Evolutionary conservation across 30 jellyfish, hydroid and myxozoan genomes (phyloP), one percentile per base, ranked within the genome.

Genomic region (Chironex yamaguchii): DNA sequence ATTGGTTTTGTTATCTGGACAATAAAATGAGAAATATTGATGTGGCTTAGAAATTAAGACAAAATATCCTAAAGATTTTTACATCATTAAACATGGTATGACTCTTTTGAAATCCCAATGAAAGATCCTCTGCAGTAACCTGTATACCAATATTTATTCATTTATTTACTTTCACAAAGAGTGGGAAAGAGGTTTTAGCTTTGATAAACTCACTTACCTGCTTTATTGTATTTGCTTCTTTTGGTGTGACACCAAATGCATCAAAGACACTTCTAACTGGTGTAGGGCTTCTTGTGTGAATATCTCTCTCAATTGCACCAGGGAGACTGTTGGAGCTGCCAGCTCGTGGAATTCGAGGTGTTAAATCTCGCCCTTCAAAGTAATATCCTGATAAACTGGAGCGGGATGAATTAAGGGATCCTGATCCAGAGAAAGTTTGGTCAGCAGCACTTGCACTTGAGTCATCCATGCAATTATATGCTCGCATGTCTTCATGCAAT

Each of bases 171-270:
- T 20, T 52, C 2, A 28, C 22, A 52, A 2, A 64, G 42, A 64
- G 34, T 23, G 13, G 2, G 13, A 64, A 25, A n/a, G n/a, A n/a
- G n/a, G n/a, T n/a, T n/a, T n/a, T n/a, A n/a, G n/a, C n/a, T 50
- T 21, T 13, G 13, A 9, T 52, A 49, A 51, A 26, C 12, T 25
- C 42, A 24, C 52, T 20, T 53, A 92, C 98, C 96, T 87, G 98
- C 62, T 93, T 93, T 27, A 93, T 93, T 58, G 75, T 81, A 31
- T 81, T 93, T 0, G 98, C 98, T 70, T 93, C 98, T 28, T 82
- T 77, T 9, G 98, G 98, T 25, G 97, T 85, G 31, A 93, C 98
- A 14, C 98, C 98, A 87, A 93, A 93, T 4, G 97, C 97, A 87
- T 93, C 98, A 74, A 93, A 93, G 1, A 95, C 96, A 74, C 62